Evolutionary conservation across 2,888 invertebrate species (phyloP), one percentile per base, ranked within the genome.

Genomic region (Hirtodrosophila alboralis): DNA sequence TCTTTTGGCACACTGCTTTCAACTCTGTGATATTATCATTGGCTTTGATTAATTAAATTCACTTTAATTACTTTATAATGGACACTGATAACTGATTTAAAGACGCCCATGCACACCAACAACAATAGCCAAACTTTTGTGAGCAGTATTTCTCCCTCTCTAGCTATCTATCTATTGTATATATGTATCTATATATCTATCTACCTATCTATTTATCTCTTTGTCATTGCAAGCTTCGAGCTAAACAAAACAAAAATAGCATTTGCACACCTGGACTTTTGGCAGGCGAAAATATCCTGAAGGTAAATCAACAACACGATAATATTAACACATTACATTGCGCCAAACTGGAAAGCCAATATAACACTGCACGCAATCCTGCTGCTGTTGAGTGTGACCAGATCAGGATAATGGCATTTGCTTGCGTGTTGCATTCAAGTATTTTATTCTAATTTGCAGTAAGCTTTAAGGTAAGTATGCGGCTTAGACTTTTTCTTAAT

Each of bases 291-390:
- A 21, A 12, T 37, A 27, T 26, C 49, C 26, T 27, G n/a, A 21
- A 33, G 34, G 33, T 31, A 41, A 18, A 59, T 41, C 49, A 49
- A 41, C 13, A 16, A 8, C 27, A 27, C 40, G 49, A 59, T 41
- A 58, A 36, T 41, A 58, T 58, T 59, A 36, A 40, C 59, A 59
- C 59, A 49, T 59, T 36, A 57, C 59, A 59, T 38, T 34, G 58
- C 33, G 28, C 54, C n/a, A n/a, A 36, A 57, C 56, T 58, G 40
- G 10, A 21, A 34, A 28, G 45, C 38, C 37, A 58, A 58, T 38
- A 47, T 33, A 34, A 12, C 38, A 23, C 13, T 18, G 28, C 31
- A 45, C 47, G 54, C 37, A 38, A 43, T 23, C 14, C 14, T 12
- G n/a, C n/a, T n/a, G n/a, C n/a, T n/a, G n/a, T n/a, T n/a, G 1